These are phyloP conservation scores for Bombus picipes DNA, from an alignment of 1,140 invertebrate species.

Conservation along the genomic window DNA sequence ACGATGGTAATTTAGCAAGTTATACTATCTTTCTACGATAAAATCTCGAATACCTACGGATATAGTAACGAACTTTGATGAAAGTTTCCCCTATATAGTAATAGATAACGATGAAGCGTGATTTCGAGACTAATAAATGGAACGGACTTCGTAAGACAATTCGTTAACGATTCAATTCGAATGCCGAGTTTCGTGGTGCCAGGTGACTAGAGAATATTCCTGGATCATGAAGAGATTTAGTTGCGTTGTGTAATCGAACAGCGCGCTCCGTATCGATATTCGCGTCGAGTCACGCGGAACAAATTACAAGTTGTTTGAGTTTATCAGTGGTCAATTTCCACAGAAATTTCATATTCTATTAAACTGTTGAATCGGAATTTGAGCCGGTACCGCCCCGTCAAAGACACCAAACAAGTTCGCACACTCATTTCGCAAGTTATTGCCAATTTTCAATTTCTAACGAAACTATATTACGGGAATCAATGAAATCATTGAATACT, in stretches of 20 bases:
- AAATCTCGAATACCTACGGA: background rate
- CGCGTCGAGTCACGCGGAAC: slow-evolving; percentile 23
- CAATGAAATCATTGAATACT: background rate
- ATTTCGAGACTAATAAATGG: slow-evolving; percentile 8
- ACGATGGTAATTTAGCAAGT: background rate
- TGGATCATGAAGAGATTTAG: slow-evolving; percentile 3
- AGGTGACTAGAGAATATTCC: slow-evolving; percentile 25
- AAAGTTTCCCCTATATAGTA: background rate
- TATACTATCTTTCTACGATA: background rate
- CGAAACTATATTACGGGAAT: background rate
- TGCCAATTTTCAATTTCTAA: background rate
- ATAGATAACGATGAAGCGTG: background rate
- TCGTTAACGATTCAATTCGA: slow-evolving; percentile 16
- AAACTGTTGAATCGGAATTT: background rate
- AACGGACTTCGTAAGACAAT: background rate
- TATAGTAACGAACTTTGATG: background rate
- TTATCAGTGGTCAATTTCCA: slow-evolving; percentile 8
- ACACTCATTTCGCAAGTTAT: background rate
- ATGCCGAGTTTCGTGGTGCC: background rate
- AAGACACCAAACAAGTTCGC: background rate
- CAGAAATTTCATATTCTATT: slow-evolving; percentile 35
- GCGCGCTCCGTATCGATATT: background rate
- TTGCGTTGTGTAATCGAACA: background rate
- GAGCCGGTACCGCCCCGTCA: background rate
- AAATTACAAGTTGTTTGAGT: slow-evolving; percentile 31